These are phyloP conservation scores for Cheirogaleus medius DNA, from an alignment of 2,113 vertebrate species.

Conservation along the genomic window DNA sequence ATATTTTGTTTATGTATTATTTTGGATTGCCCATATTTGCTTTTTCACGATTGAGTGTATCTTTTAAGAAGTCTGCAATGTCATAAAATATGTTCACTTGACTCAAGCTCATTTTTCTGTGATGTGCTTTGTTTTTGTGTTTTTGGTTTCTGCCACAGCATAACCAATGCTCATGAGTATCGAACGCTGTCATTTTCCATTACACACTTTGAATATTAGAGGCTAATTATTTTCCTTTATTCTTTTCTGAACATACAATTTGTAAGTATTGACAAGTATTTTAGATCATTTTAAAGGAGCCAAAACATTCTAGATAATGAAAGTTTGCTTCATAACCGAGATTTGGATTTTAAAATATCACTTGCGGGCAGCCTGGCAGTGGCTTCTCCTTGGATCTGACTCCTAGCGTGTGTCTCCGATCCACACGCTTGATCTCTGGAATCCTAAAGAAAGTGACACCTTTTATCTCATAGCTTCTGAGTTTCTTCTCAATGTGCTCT, in stretches of 20 bases:
- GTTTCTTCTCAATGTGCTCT: not conserved
- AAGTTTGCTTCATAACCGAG: not conserved
- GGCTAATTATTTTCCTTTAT: not conserved
- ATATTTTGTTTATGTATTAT: not conserved
- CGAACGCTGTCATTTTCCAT: not conserved
- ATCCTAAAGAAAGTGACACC: not conserved
- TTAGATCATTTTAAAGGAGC: not conserved
- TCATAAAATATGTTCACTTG: not conserved
- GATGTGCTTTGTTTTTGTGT: not conserved
- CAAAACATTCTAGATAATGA: not conserved
- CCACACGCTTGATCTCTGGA: not conserved
- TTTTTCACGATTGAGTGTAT: not conserved
- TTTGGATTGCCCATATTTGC: not conserved
- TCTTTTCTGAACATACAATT: not conserved
- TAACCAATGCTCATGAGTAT: not conserved
- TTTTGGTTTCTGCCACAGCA: not conserved
- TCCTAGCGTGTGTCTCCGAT: not conserved
- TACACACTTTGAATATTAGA: not conserved
- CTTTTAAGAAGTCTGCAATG: conserved; percentile 5
- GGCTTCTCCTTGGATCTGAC: not conserved
- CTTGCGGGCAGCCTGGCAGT: no score
- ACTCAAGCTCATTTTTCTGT: not conserved
- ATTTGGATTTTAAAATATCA: not conserved
- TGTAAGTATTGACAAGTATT: not conserved
- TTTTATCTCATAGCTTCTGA: not conserved